Base-by-base conservation (phyloP, 2,888 invertebrate species). In the Athrips mouffetella region DNA sequence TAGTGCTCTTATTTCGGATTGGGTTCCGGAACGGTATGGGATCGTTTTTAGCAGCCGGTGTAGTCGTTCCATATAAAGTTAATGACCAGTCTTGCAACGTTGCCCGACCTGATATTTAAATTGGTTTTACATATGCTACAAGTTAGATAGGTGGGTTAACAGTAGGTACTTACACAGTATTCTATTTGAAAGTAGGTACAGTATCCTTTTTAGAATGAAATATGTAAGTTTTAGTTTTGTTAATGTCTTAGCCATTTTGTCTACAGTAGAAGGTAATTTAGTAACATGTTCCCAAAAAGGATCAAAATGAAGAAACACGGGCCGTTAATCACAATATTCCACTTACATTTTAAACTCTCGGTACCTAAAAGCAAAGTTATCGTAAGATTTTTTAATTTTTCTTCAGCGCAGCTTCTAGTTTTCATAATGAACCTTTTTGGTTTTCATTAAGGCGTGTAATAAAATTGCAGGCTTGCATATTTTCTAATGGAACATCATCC, bases 51-150 rank as follows among this genome's bases (percentile, higher is more conserved):
- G 91, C 87, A 45, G 91, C 91, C 50, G 90, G 89, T 54, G 83
- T 88, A 53, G 90, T 93, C 51, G 98, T 98, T 64, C 98, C 98
- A 80, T 97, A 96, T 76, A 98, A 91, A 72, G 96, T 94, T 76
- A 98, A 90, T 54, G 96, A 95, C 98, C 98, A 98, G 77, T 95
- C 96, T 89, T 96, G 94, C 65, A 98, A 91, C 57, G 94, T 93
- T 52, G 96, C 96, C 78, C 96, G 93, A 83, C 95, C 96, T 68
- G 81, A 67, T 64, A 63, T 68, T 65, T 65, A 70, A 71, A 70
- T 31, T 41, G 23, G 16, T 7, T 51, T 45, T 48, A 51, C 47
- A 50, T n/a, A 47, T 21, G 30, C 42, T 25, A 44, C 8, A 29
- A 8, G 15, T 8, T 41, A 2, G 15, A 33, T 16, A 16, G 16